Evolutionary conservation across 53 echinoderm and acorn worm genomes (phyloP).

Genomic region (Henricia sp.): DNA sequence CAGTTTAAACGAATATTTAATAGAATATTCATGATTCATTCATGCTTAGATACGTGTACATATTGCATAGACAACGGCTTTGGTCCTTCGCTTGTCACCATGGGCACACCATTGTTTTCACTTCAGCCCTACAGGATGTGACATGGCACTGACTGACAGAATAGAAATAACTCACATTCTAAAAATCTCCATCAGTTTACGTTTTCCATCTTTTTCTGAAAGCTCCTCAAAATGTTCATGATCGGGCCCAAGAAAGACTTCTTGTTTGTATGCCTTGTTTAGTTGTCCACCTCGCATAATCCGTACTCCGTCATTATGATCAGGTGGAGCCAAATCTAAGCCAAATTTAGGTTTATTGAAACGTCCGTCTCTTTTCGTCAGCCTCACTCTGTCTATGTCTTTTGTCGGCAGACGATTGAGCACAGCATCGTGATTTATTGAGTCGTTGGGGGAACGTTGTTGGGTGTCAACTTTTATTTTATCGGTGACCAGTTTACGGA

Average conservation of each 20-base stretch:
- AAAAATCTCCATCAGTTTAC: constrained; percentile 85
- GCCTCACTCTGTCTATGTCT: constrained; percentile 76
- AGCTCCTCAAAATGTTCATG: constrained; percentile 91
- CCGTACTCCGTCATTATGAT: constrained; percentile 93
- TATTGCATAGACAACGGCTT: too few species aligned
- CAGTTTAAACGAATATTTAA: too few species aligned
- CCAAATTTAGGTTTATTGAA: background rate
- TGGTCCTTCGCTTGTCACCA: too few species aligned
- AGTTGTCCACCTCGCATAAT: constrained; percentile 85
- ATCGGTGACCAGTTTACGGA: background rate
- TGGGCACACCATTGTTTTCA: too few species aligned
- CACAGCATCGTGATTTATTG: background rate
- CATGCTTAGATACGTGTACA: too few species aligned
- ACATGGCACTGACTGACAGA: too few species aligned
- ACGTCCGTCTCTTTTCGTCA: background rate
- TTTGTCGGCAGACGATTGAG: constrained; percentile 28
- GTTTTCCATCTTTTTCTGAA: constrained; percentile 79
- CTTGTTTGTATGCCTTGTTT: constrained; percentile 88
- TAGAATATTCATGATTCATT: too few species aligned
- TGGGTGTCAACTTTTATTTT: background rate
- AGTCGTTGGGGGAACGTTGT: constrained; percentile 20
- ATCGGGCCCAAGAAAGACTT: constrained; percentile 93
- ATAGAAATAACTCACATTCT: constrained; percentile 73
- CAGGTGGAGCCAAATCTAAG: constrained; percentile 73
- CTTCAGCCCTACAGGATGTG: too few species aligned